These are phyloP conservation scores for Sanderia malayensis DNA, from an alignment of 30 jellyfish, hydroid and myxozoan genomes.

Conservation along the genomic window DNA sequence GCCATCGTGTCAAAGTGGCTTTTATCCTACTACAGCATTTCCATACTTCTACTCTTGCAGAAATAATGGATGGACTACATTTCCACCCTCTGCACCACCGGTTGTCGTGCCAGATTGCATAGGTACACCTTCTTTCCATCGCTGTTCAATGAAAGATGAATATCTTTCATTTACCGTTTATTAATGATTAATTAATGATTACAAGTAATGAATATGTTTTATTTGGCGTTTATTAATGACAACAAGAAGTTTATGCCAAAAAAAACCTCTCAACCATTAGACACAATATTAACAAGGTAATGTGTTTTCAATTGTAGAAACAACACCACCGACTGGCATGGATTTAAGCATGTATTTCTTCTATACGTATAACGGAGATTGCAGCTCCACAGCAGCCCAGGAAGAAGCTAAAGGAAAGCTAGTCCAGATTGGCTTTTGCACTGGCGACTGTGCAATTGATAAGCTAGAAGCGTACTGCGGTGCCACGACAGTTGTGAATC, in stretches of 20 bases:
- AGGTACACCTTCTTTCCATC: background rate
- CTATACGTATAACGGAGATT: slow-evolving; percentile 66
- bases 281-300: too few species aligned
- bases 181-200: too few species aligned
- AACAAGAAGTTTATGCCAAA: too few species aligned
- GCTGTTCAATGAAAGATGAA: too few species aligned
- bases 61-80: background rate
- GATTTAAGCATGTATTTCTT: slow-evolving; percentile 15
- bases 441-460: slow-evolving; percentile 25
- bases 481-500: slow-evolving; percentile 41
- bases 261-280: too few species aligned
- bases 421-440: slow-evolving; percentile 15
- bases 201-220: too few species aligned
- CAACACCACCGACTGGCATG: slow-evolving; percentile 67
- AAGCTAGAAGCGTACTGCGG: slow-evolving; percentile 66
- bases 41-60: background rate
- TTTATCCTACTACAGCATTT: background rate
- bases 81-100: background rate
- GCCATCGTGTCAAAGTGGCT: slow-evolving; percentile 2
- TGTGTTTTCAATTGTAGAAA: slow-evolving; percentile 44
- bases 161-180: too few species aligned
- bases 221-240: too few species aligned
- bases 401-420: slow-evolving; percentile 17
- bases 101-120: background rate
- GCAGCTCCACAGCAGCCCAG: slow-evolving; percentile 65